Evolutionary conservation across 2,888 invertebrate species (phyloP).

Genomic region (Cosmopolites sordidus): DNA sequence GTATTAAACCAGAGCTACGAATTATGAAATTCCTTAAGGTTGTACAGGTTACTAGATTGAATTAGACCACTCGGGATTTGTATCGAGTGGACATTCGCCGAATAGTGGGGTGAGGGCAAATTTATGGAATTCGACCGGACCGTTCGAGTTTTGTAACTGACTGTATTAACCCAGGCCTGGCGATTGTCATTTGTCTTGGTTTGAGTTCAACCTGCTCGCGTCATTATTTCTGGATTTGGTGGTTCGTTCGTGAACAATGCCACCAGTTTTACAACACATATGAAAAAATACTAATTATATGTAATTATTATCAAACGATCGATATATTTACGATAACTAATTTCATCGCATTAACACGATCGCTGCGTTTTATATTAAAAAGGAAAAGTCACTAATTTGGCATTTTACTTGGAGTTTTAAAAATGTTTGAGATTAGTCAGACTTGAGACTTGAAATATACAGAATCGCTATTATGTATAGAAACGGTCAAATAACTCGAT

Average conservation of each 20-base stretch:
- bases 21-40: constrained; percentile 41
- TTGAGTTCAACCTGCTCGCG: constrained; percentile 44
- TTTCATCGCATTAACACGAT: constrained; percentile 48
- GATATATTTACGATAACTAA: constrained; percentile 43
- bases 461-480: too few species aligned
- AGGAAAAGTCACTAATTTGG: too few species aligned
- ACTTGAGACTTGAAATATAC: too few species aligned
- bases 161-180: constrained; percentile 47
- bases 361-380: too few species aligned
- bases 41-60: constrained; percentile 32
- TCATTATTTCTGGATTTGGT: constrained; percentile 48
- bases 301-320: constrained; percentile 41
- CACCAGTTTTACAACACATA: constrained; percentile 48
- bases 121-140: constrained; percentile 31
- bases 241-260: constrained; percentile 49
- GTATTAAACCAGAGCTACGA: constrained; percentile 13
- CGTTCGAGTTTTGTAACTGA: constrained; percentile 46
- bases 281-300: constrained; percentile 49
- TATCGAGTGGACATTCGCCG: constrained; percentile 27
- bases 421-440: too few species aligned
- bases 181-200: constrained; percentile 50
- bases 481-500: too few species aligned
- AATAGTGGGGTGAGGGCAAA: constrained; percentile 35
- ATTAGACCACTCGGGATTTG: constrained; percentile 31
- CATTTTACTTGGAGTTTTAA: too few species aligned